Evolutionary conservation across 2,113 vertebrate genomes (phyloP).

Genomic region (Fukomys damarensis): DNA sequence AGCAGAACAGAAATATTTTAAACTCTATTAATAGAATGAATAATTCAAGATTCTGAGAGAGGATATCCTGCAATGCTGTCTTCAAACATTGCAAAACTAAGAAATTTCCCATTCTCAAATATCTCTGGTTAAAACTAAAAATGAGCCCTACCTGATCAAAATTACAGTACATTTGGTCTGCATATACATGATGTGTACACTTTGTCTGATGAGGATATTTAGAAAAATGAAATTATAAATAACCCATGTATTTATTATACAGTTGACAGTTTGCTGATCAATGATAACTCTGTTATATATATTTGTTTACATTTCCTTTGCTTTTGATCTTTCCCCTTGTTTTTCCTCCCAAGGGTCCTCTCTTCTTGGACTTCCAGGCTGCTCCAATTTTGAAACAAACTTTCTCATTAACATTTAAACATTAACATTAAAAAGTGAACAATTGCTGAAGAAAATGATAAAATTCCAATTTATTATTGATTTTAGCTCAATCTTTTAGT

Average conservation of each 20-base stretch:
- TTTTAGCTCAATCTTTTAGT: constrained; percentile 12
- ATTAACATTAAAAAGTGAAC: not conserved
- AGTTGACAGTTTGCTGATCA: not conserved
- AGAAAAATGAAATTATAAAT: constrained; percentile 18
- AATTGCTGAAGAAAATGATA: not conserved
- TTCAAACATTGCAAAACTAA: not conserved
- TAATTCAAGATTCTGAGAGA: not conserved
- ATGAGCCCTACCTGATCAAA: not conserved
- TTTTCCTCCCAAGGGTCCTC: not conserved
- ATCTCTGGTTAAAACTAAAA: not conserved
- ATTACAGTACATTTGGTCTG: not conserved
- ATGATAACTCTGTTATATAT: not conserved
- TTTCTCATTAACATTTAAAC: constrained; percentile 7
- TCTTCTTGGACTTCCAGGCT: not conserved
- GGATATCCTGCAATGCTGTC: not conserved
- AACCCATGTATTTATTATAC: not conserved
- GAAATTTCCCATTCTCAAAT: not conserved
- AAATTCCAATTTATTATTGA: not conserved
- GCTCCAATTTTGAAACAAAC: not conserved
- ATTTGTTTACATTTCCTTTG: not conserved
- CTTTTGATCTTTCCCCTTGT: not conserved
- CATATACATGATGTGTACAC: not conserved
- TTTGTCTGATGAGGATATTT: not conserved
- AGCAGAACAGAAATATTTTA: constrained; percentile 18
- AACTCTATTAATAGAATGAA: constrained; percentile 22